phyloP scores from a whole-genome alignment of 2,113 vertebrate genomes.

The Melanocharis versteri region DNA sequence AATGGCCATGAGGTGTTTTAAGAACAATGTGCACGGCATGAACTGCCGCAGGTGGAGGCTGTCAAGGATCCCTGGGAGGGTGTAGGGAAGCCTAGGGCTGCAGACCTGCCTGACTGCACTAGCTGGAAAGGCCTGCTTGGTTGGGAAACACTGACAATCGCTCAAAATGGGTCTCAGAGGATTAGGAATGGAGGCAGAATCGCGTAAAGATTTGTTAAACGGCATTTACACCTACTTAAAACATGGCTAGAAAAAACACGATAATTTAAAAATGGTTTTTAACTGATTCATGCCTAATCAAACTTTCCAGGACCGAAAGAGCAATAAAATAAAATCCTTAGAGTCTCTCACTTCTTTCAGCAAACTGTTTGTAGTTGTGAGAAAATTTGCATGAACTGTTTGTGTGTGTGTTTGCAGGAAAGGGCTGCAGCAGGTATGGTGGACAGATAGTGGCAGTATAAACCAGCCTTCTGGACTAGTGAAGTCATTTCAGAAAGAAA shows the following conservation, averaged over 20 bases:
- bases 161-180: not conserved
- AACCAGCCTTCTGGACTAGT: not conserved
- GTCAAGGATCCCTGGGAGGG: not conserved
- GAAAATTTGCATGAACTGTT: not conserved
- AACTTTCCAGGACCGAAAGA: not conserved
- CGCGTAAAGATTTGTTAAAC: not conserved
- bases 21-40: accelerated
- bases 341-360: not conserved
- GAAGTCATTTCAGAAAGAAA: not conserved
- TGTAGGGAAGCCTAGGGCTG: not conserved
- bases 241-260: not conserved
- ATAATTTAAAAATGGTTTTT: not conserved
- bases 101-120: not conserved
- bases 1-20: not conserved
- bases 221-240: not conserved
- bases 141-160: not conserved
- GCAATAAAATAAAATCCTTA: not conserved
- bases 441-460: not conserved
- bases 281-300: not conserved
- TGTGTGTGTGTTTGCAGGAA: not conserved
- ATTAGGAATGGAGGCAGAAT: not conserved
- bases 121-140: not conserved
- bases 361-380: not conserved
- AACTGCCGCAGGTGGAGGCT: not conserved
- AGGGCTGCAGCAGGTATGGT: not conserved